These are phyloP conservation scores for Aphelenchoides fujianensis DNA, from an alignment of 1,140 invertebrate genomes.

Conservation along the genomic window DNA sequence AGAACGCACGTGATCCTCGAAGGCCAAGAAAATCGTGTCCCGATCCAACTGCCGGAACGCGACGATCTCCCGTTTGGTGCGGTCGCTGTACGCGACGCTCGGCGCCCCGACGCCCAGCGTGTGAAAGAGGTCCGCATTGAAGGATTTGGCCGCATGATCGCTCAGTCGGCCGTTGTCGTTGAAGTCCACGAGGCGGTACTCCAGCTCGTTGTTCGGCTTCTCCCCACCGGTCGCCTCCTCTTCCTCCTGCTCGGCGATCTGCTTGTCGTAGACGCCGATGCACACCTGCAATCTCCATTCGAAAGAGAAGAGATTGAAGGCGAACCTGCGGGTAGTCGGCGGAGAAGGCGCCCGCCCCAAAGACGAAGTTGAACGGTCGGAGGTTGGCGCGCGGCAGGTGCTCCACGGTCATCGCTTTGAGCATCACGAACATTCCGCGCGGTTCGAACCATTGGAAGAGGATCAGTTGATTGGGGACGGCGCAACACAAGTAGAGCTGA, in stretches of 20 bases:
- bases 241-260: too few relatives aligned
- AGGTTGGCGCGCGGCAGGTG: slow-evolving; percentile 9
- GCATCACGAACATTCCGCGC: slow-evolving; percentile 95
- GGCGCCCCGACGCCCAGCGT: slow-evolving; percentile 30
- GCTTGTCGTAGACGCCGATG: slow-evolving; percentile 34
- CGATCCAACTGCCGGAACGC: slow-evolving; percentile 38
- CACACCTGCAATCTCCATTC: slow-evolving; percentile 38
- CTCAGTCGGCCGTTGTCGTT: slow-evolving; percentile 38
- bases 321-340: slow-evolving; percentile 41
- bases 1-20: slow-evolving; percentile 35
- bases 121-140: slow-evolving; percentile 30
- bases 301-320: background rate
- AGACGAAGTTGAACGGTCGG: slow-evolving; percentile 41
- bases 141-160: slow-evolving; percentile 35
- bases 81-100: slow-evolving; percentile 21
- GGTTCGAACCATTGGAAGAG: slow-evolving; percentile 99
- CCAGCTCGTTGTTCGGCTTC: background rate
- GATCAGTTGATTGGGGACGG: slow-evolving; percentile 82
- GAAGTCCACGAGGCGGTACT: slow-evolving; percentile 26
- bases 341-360: slow-evolving; percentile 28
- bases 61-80: slow-evolving; percentile 26
- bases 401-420: slow-evolving; percentile 73
- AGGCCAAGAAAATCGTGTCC: slow-evolving; percentile 43
- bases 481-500: slow-evolving; percentile 93
- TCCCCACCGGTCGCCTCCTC: too few relatives aligned